Evolutionary conservation across 2,797 vertebrate genomes (phyloP), one percentile per base, ranked within the genome.

Genomic region (Chiroxiphia lanceolata): DNA sequence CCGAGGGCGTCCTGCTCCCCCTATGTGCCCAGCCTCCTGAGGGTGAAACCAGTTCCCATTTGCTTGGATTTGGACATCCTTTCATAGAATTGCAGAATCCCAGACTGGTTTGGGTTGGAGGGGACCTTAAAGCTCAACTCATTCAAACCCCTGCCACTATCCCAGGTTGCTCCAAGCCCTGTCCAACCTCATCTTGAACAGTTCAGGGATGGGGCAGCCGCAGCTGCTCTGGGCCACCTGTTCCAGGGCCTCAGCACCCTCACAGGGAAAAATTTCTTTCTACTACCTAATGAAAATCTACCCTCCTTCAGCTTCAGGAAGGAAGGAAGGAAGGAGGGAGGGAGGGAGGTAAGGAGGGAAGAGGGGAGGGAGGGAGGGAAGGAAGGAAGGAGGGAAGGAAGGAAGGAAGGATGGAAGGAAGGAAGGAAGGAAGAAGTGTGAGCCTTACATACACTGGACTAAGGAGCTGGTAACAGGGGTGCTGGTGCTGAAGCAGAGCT

Each of bases 371-470:
- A 50, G 26, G 13, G 14, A 48, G 25, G 48, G 8, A 50, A 15
- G 48, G 13, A 50, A 15, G 13, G 25, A 50, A 9, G 23, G 48
- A 50, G 50, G 25, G 48, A 50, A 26, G 48, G 14, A 50, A 15
- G 48, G 13, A n/a, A 22, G 13, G 33, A 34, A 34, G 33, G n/a
- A 34, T 25, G 9, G 56, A 57, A 25, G 21, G 34, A 38, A 38
- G 17, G n/a, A n/a, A 8, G 38, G 61, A 10, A 31, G 54, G 27
- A 1, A 4, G 45, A 18, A 18, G 33, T 1, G 0, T 0, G 7
- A 67, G 15, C 57, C 26, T 50, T 3, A 0, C 1, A 1, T 19
- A 27, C 2, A 2, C 11, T 9, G 3, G 64, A 47, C 59, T 10
- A 16, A 23, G 56, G 44, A 31, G 15, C 34, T 56, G 14, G 27